Evolutionary conservation across 2,888 invertebrate genomes (phyloP).

Genomic region (Melinopterus prodromus): DNA sequence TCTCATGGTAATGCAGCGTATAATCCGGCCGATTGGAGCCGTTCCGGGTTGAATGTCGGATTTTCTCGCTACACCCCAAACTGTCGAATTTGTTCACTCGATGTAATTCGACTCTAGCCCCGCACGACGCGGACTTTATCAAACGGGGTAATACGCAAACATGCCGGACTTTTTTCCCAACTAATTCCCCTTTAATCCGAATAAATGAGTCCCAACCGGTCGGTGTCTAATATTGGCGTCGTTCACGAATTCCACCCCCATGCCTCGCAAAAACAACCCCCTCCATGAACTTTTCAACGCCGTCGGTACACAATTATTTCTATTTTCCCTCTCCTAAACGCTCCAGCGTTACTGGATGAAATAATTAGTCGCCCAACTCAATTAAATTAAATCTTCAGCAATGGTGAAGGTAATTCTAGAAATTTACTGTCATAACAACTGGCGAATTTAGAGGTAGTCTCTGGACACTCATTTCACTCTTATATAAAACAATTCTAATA

Average conservation of each 20-base stretch:
- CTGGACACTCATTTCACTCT: no score
- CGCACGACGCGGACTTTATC: background rate
- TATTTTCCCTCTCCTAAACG: no score
- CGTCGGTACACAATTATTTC: background rate
- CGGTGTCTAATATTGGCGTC: background rate
- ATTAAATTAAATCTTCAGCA: no score
- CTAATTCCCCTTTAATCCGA: background rate
- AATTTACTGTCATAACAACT: no score
- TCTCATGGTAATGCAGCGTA: background rate
- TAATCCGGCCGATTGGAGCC: background rate
- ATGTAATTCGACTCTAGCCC: background rate
- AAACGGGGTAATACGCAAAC: background rate
- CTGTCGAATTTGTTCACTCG: background rate
- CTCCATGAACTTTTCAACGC: background rate
- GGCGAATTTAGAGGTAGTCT: no score
- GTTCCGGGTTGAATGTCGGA: background rate
- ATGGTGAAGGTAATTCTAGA: no score
- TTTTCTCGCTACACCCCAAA: background rate
- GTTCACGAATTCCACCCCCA: background rate
- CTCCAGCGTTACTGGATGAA: no score
- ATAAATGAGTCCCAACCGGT: background rate
- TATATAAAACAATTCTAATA: no score
- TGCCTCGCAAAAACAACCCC: background rate
- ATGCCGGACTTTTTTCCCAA: background rate
- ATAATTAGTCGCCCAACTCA: no score